Evolutionary conservation across 2,113 vertebrate species (phyloP).

Genomic region (Misgurnus anguillicaudatus): DNA sequence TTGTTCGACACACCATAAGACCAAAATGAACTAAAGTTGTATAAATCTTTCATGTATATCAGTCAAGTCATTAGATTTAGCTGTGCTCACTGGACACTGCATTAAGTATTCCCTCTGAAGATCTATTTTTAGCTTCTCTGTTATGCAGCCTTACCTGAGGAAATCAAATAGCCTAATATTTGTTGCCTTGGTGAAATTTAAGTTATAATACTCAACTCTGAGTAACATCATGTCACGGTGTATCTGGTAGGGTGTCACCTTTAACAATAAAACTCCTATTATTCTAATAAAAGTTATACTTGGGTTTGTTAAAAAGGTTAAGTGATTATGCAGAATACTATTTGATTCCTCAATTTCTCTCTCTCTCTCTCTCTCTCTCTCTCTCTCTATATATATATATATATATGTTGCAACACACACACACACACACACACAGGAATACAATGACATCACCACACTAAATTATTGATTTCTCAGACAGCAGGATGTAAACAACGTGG

Average conservation of each 20-base stretch:
- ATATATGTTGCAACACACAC: background rate
- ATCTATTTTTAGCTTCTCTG: constrained; percentile 22
- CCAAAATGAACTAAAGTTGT: background rate
- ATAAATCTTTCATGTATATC: background rate
- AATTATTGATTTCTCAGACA: constrained; percentile 42
- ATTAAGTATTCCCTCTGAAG: constrained; percentile 39
- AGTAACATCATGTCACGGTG: background rate
- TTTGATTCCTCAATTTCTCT: too few relatives aligned
- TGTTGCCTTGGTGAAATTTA: background rate
- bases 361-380: too few relatives aligned
- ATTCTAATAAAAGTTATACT: too few relatives aligned
- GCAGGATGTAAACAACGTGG: constrained; percentile 43
- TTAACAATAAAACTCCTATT: background rate
- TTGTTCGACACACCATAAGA: background rate
- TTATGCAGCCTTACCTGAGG: constrained; percentile 11
- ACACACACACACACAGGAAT: background rate
- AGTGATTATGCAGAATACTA: too few relatives aligned
- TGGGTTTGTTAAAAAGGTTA: background rate
- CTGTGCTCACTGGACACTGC: background rate
- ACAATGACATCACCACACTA: constrained; percentile 47
- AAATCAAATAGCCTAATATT: background rate
- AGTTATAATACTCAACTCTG: background rate
- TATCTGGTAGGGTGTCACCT: background rate
- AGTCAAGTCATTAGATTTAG: background rate
- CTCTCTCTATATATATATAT: background rate